phyloP scores from a whole-genome alignment of 1,140 invertebrate species.

The Brachionus asplanchnoidis region DNA sequence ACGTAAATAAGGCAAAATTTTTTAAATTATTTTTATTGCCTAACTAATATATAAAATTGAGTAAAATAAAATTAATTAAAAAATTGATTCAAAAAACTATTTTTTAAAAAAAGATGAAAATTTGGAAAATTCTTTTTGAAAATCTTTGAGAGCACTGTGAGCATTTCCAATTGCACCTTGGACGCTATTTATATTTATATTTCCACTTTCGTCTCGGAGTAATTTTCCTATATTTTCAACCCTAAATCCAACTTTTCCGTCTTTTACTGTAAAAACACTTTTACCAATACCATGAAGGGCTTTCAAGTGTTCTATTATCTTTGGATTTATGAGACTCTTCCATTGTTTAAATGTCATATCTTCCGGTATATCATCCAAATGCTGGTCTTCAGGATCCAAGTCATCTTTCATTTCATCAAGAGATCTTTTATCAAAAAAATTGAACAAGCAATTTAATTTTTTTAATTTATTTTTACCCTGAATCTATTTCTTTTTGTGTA shows the following conservation, averaged over 20 bases:
- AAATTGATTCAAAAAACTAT: too few species aligned
- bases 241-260: neutral
- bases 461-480: neutral
- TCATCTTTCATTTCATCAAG: constrained; percentile 25
- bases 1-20: too few species aligned
- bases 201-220: neutral
- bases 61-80: too few species aligned
- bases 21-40: neutral
- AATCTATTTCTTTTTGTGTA: constrained; percentile 48
- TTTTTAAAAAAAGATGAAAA: constrained; percentile 23
- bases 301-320: neutral
- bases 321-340: constrained; percentile 28
- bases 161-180: constrained; percentile 2
- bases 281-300: neutral
- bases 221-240: neutral
- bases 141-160: constrained; percentile 8
- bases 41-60: too few species aligned
- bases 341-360: constrained; percentile 35
- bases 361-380: constrained; percentile 35
- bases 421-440: neutral
- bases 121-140: neutral
- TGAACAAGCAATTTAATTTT: neutral
- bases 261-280: neutral
- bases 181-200: constrained; percentile 1
- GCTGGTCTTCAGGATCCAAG: neutral